phyloP scores from a whole-genome alignment of 37 sponge, comb jelly and placozoan genomes.

The Diacarnus erythraeanus region DNA sequence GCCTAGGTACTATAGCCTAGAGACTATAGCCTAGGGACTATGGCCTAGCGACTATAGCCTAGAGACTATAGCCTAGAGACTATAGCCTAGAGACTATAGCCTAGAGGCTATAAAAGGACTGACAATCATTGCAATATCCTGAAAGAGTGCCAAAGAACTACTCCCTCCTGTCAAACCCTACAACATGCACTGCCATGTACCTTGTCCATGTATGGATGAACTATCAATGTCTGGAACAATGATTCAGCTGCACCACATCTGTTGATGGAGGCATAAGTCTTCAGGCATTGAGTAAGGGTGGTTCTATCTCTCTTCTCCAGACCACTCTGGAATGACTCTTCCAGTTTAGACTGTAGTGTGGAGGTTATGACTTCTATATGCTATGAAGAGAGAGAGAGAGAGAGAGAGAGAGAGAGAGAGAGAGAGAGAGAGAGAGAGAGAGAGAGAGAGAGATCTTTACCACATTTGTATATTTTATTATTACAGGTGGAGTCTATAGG shows the following conservation, averaged over 20 bases:
- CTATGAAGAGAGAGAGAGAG: conserved; percentile 33
- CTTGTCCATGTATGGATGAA: conserved; percentile 74
- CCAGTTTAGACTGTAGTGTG: conserved; percentile 56
- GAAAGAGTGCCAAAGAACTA: no score
- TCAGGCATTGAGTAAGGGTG: conserved; percentile 66
- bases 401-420: conserved; percentile 24
- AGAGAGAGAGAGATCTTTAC: conserved; percentile 16
- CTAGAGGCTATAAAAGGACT: no score
- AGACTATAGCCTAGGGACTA: no score
- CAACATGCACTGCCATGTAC: no score
- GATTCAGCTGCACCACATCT: conserved; percentile 65
- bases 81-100: no score
- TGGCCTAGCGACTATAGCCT: no score
- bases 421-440: conserved; percentile 15
- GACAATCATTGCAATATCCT: no score
- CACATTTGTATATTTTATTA: no score
- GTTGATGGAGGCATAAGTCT: conserved; percentile 80
- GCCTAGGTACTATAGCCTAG: no score
- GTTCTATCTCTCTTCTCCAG: conserved; percentile 50
- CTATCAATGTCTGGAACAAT: conserved; percentile 62
- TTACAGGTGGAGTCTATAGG: no score
- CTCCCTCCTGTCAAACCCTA: no score
- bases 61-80: no score
- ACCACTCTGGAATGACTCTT: conserved; percentile 49
- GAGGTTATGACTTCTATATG: conserved; percentile 70